Conservation (phyloP, 1,140 invertebrate genomes). For the Drosophila santomea region DNA sequence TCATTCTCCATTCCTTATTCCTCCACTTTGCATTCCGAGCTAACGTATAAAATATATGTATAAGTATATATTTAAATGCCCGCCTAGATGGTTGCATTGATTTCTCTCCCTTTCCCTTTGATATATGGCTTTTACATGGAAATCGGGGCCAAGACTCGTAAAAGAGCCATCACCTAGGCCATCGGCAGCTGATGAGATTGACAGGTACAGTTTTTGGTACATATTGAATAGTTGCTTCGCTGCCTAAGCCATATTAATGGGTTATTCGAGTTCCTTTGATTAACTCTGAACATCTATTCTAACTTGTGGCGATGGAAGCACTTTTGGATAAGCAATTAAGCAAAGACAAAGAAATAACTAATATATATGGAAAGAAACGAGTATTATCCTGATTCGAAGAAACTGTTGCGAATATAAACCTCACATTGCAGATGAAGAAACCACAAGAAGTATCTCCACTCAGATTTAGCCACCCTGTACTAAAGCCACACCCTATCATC, state of each 20-base stretch:
- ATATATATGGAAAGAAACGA: too few relatives aligned
- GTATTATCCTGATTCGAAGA: too few relatives aligned
- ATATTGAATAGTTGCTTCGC: slow-evolving; percentile 17
- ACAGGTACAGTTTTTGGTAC: slow-evolving; percentile 27
- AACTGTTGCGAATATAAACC: too few relatives aligned
- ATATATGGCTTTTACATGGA: slow-evolving; percentile 60
- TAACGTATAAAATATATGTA: slow-evolving; percentile 20
- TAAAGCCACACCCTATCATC: slow-evolving; percentile 14
- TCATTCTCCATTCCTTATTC: slow-evolving; percentile 3
- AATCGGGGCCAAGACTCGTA: slow-evolving; percentile 41
- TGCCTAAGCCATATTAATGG: slow-evolving; percentile 31
- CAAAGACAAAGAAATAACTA: too few relatives aligned
- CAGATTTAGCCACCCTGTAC: slow-evolving; percentile 11
- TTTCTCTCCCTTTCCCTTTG: slow-evolving; percentile 36
- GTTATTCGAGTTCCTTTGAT: background rate
- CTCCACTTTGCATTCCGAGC: slow-evolving; percentile 35
- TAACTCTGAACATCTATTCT: too few relatives aligned
- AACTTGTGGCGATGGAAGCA: too few relatives aligned
- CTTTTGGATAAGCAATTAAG: too few relatives aligned
- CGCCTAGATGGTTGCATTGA: slow-evolving; percentile 43
- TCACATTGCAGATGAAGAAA: too few relatives aligned
- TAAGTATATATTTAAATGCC: slow-evolving; percentile 64
- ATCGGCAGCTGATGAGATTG: slow-evolving; percentile 28
- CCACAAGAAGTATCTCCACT: background rate
- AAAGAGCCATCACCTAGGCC: slow-evolving; percentile 22